Evolutionary conservation across 2,888 invertebrate genomes (phyloP), one percentile per base, ranked within the genome.

Genomic region (Escarpia spicata): DNA sequence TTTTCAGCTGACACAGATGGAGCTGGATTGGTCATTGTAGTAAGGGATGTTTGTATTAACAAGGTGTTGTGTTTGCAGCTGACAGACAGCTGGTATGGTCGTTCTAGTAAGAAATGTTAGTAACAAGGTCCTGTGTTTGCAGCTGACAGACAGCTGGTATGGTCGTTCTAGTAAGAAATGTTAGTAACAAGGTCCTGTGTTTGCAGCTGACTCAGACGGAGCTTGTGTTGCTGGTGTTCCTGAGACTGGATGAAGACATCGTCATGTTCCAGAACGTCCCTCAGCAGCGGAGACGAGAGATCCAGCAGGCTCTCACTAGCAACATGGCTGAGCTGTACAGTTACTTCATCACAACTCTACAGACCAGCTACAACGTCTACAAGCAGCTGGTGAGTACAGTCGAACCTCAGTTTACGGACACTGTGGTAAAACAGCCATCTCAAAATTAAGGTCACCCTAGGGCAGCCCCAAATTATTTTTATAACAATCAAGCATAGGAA

Each of bases 201-300:
- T 93, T 94, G 37, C 94, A 96, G 96, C 95, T 95, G 91, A 97
- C 98, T 92, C 99, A 98, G 96, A 98, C 98, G 19, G 98, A 99
- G 96, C 97, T 99, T 92, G 99, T 99, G 6, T 97, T 99, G 92
- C 97, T 98, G 95, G 98, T 99, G 19, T 98, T 99, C 95, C 97
- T 99, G 93, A 97, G 99, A 92, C 97, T 99, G 31, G 98, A 98
- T 6, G 99, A 99, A 97, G 99, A 99, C 97, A 98, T 99, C 90
- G 98, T 99, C 12, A 97, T 98, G 12, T 97, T 99, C 94, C 98
- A 99, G 97, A 98, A 98, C 95, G 94, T 96, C 96, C 98, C 98
- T 91, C 98, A 98, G 96, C 98, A 98, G 96, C 97, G 99, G 91
- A 97, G 99, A 91, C 98, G 98, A 96, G 99, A 99, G 95, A 98